Base-by-base conservation (phyloP, 2,113 vertebrate species). In the Rhea pennata region DNA sequence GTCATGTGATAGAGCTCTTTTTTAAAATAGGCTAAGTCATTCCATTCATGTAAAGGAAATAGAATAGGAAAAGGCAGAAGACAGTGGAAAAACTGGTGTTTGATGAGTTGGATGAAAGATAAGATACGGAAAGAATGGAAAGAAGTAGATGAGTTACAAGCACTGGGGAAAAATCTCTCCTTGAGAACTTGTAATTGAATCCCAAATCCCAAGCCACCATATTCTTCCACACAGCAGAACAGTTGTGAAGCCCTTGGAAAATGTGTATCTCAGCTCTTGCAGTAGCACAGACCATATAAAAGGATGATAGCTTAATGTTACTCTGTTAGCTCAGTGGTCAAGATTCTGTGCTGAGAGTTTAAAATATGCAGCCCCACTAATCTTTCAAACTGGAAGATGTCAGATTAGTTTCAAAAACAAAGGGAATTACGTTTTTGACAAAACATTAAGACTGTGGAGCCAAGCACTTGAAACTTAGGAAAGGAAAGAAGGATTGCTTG, bases 131-230 rank as follows among this genome's bases (percentile, higher is more conserved):
- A 96, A 51, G 24, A 8, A 84, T 23, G 4, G 24, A 92, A 13
- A 92, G 9, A 31, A 42, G 31, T 10, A 51, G n/a, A n/a, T n/a
- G 26, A 46, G 6, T 67, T 80, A 53, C 10, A 64, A 71, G 20
- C 67, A 46, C 12, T 51, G 27, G 6, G 16, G 13, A 54, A 71
- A 86, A 29, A 0, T 9, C 3, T 48, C 10, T 62, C 29, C 39
- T 29, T 54, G 46, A 87, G 46, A 86, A 81, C 9, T 19, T 6
- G 1, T 0, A 2, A 39, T 1, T 8, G 14, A 65, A 15, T 56
- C 39, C 59, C 1, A 0, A 56, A 76, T 59, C n/a, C 23, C 1
- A 1, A 58, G 54, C 17, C 36, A 24, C 8, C 5, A 2, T 64
- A 6, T 71, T 61, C 29, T 44, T 48, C 4, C 56, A 29, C 20